A percentile compares a stretch with the other conserved stretches of the same genome.
These are phyloP conservation scores for Pachypanchax playfairii DNA, from an alignment of 2,113 vertebrate genomes.

Conservation along the genomic window DNA sequence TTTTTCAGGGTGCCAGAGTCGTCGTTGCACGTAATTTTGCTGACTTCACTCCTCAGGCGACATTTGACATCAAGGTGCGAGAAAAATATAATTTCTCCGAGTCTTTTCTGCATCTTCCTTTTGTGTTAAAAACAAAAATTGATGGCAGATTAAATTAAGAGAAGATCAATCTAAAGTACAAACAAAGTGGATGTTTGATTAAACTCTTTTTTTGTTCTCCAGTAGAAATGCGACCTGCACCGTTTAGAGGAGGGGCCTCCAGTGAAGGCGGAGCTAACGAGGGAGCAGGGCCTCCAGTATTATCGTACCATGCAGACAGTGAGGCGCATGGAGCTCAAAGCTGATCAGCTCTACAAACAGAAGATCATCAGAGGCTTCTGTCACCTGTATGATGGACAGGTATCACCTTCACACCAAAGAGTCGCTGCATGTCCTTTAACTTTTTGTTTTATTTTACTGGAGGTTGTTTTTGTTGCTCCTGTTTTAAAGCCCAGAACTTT, in stretches of 20 bases:
- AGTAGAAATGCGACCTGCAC: conserved; percentile 90
- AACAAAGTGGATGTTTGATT: neutral
- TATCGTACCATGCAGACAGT: conserved; percentile 94
- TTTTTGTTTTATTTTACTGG: too few relatives aligned
- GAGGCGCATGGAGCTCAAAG: conserved; percentile 95
- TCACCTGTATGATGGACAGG: conserved; percentile 95
- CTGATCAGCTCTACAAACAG: conserved; percentile 93
- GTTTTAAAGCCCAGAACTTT: too few relatives aligned
- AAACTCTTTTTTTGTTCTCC: neutral
- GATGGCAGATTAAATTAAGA: too few relatives aligned
- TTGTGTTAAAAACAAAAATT: too few relatives aligned
- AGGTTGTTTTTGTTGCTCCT: too few relatives aligned
- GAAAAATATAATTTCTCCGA: accelerated
- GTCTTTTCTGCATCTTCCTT: too few relatives aligned
- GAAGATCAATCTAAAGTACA: too few relatives aligned
- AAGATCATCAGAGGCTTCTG: conserved; percentile 95
- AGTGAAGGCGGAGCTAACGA: conserved; percentile 81
- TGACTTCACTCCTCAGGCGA: conserved; percentile 87
- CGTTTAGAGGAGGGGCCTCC: conserved; percentile 88
- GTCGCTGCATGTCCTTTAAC: too few relatives aligned
- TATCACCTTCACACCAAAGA: conserved; percentile 35
- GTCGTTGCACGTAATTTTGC: conserved; percentile 83
- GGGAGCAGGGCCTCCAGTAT: conserved; percentile 92
- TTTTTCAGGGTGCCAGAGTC: conserved; percentile 59
- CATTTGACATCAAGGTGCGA: conserved; percentile 92